phyloP scores from a whole-genome alignment of 2,888 invertebrate genomes.

The Patella pellucida region DNA sequence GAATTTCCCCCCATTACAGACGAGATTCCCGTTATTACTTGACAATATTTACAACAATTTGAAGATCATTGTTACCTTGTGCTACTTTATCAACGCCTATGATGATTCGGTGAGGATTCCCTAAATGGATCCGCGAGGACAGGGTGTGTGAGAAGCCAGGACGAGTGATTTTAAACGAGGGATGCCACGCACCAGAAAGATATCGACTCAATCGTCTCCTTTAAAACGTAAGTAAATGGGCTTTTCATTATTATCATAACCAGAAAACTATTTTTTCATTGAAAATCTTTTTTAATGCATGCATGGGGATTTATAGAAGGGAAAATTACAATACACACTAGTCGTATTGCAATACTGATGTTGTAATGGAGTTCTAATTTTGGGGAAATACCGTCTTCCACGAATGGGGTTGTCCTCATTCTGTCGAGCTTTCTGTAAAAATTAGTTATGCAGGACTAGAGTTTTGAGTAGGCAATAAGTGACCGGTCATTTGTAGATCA shows the following conservation, averaged over 20 bases:
- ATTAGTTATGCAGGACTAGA: constrained; percentile 6
- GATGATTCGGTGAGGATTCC: no score
- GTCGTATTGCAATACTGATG: no score
- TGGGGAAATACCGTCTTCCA: constrained; percentile 33
- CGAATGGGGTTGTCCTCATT: constrained; percentile 33
- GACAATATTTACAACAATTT: constrained; percentile 11
- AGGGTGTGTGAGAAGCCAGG: no score
- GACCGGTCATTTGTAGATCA: no score
- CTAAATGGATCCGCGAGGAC: no score
- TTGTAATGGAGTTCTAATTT: not conserved
- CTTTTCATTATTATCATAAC: not conserved
- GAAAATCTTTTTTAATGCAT: no score
- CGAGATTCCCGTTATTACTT: constrained; percentile 16
- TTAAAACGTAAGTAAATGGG: constrained; percentile 43
- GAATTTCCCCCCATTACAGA: constrained; percentile 27
- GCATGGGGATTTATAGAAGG: no score
- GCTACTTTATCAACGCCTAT: no score
- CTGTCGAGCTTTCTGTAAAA: not conserved
- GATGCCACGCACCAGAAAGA: constrained; percentile 51
- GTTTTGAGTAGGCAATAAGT: not conserved
- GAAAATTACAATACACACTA: no score
- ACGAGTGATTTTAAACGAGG: constrained; percentile 26
- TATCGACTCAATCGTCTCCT: constrained; percentile 28
- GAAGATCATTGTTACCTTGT: not conserved
- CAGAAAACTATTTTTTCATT: no score